Evolutionary conservation across 2,888 invertebrate genomes (phyloP).

Genomic region (Nudaria mundana): DNA sequence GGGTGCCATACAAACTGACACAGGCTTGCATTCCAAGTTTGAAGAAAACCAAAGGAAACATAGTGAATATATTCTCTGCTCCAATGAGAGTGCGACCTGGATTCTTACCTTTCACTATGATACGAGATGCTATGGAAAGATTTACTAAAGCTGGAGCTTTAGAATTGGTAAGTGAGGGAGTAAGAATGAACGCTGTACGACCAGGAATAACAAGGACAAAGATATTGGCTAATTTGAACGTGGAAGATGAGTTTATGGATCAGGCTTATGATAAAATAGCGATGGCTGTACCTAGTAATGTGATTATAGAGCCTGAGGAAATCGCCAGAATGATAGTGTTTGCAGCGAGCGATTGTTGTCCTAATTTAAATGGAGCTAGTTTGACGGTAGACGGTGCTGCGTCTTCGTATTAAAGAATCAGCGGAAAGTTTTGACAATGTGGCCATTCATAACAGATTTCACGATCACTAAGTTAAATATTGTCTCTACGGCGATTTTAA

Average conservation of each 20-base stretch:
- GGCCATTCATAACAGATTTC: no score
- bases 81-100: conserved; percentile 50
- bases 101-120: conserved; percentile 49
- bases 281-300: conserved; percentile 41
- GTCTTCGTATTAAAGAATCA: conserved; percentile 33
- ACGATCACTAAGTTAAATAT: no score
- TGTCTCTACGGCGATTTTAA: no score
- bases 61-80: conserved; percentile 53
- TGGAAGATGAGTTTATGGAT: conserved; percentile 46
- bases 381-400: conserved; percentile 49
- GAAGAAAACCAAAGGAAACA: conserved; percentile 50
- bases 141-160: conserved; percentile 54
- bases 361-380: conserved; percentile 50
- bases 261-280: conserved; percentile 43
- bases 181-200: conserved; percentile 59
- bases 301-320: conserved; percentile 55
- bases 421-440: neutral
- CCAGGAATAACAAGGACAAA: conserved; percentile 58
- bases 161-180: conserved; percentile 52
- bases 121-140: conserved; percentile 48
- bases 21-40: conserved; percentile 51
- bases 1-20: conserved; percentile 54
- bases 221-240: conserved; percentile 49
- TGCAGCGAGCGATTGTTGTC: conserved; percentile 48
- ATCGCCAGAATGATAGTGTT: conserved; percentile 55